Base-by-base conservation (phyloP, 2,797 vertebrate species). In the Galago senegalensis region DNA sequence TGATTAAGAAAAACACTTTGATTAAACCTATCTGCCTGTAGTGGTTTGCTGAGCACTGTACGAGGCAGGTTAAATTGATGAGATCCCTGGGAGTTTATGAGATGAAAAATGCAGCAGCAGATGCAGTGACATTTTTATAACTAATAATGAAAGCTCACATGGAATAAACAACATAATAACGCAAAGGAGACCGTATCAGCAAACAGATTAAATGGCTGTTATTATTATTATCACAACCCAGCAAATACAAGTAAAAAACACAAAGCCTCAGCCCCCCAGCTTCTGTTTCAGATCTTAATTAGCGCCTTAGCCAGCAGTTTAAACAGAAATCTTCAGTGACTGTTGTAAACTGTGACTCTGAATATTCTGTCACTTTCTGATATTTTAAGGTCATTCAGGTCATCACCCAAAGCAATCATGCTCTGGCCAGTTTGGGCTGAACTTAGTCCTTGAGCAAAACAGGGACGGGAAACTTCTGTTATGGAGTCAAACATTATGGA, bases 81-180 rank as follows among this genome's bases (percentile, higher is more conserved):
- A 87, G 80, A 81, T 93, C 31, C 49, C 77, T 49, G 58, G 21
- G 83, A 79, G 43, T 83, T 96, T 82, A 61, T 40, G 67, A 77
- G 77, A 93, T 27, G 77, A 84, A 87, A 93, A 79, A 94, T 46
- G 46, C 76, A 96, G 83, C 76, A 89, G 31, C 67, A 93, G 76
- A 72, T 69, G 56, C 12, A 34, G 76, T 82, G 93, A 91, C 86
- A 85, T 77, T 95, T 95, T 91, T 91, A 94, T 96, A 95, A 93
- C 92, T 70, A 86, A 82, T 49, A 94, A n/a, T 25, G 29, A 94
- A 93, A 76, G 58, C 29, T 56, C 63, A 10, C n/a, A n/a, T 18
- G 31, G 84, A 91, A 91, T 85, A 89, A 93, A 93, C 91, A 93
- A 87, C 53, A 49, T 61, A 80, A 93, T 90, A 95, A 91, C 95